A percentile compares a stretch with the other conserved stretches of the same genome.
phyloP scores from a whole-genome alignment of 2,888 invertebrate genomes.

The Philonicus albiceps region DNA sequence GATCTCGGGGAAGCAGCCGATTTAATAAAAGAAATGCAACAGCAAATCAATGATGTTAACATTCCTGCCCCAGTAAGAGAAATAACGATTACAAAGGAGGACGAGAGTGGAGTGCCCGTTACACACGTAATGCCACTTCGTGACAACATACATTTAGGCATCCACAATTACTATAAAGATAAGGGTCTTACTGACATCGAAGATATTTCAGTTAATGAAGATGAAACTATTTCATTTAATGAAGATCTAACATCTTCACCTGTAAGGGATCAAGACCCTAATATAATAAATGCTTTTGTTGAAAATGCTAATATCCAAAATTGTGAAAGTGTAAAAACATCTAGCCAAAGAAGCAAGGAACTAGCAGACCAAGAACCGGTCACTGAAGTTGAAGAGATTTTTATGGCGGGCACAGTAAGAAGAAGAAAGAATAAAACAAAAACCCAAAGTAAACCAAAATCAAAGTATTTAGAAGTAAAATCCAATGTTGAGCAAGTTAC shows the following conservation, averaged over 20 bases:
- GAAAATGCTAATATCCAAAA: conserved; percentile 54
- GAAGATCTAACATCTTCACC: background rate
- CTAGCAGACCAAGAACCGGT: conserved; percentile 56
- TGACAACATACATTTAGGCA: conserved; percentile 57
- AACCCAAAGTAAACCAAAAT: conserved; percentile 52
- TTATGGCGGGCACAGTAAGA: conserved; percentile 56
- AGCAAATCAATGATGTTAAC: conserved; percentile 50
- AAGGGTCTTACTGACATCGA: conserved; percentile 60
- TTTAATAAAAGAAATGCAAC: conserved; percentile 24
- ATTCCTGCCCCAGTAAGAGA: conserved; percentile 64
- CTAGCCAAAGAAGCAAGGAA: conserved; percentile 50
- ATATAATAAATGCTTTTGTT: conserved; percentile 42
- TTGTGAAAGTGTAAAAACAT: conserved; percentile 53
- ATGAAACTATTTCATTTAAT: conserved; percentile 52
- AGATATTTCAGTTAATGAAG: conserved; percentile 61
- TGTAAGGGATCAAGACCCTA: background rate
- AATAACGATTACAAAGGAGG: conserved; percentile 62
- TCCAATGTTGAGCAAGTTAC: conserved; percentile 52
- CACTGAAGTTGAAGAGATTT: conserved; percentile 66
- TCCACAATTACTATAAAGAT: conserved; percentile 51
- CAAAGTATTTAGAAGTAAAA: conserved; percentile 45
- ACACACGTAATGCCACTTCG: conserved; percentile 64
- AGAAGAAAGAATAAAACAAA: conserved; percentile 60
- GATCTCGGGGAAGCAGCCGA: conserved; percentile 51
- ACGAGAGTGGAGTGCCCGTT: conserved; percentile 61